These are phyloP conservation scores for Drosophila sucinea DNA, from an alignment of 1,140 invertebrate species.

Conservation along the genomic window DNA sequence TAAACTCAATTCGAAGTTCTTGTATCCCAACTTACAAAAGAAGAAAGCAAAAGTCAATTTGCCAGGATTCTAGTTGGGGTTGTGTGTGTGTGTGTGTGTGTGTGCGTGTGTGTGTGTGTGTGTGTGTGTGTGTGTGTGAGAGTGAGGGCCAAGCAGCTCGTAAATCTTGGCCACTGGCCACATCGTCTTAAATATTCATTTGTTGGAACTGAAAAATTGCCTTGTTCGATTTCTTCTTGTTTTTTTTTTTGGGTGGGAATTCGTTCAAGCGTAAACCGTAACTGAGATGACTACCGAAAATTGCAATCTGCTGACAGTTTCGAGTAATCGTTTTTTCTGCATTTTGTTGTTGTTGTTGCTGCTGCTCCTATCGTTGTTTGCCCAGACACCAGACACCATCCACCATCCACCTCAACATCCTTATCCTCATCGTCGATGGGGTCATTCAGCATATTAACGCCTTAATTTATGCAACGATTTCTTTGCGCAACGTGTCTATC, in stretches of 20 bases:
- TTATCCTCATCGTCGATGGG: slow-evolving; percentile 30
- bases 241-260: not conserved
- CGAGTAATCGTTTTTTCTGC: slow-evolving; percentile 33
- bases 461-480: slow-evolving; percentile 72
- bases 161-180: slow-evolving; percentile 46
- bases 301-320: slow-evolving; percentile 50
- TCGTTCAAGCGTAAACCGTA: not conserved
- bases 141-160: slow-evolving; percentile 18
- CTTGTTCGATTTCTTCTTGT: slow-evolving; percentile 23
- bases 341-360: slow-evolving; percentile 6
- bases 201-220: slow-evolving; percentile 63
- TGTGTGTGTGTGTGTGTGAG: not conserved
- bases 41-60: slow-evolving; percentile 66
- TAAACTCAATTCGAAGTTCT: not conserved
- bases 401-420: not conserved
- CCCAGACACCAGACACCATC: slow-evolving; percentile 55
- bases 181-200: slow-evolving; percentile 67
- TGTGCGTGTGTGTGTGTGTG: not conserved
- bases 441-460: slow-evolving; percentile 50
- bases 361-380: slow-evolving; percentile 55
- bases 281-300: slow-evolving; percentile 5
- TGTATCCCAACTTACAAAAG: not conserved
- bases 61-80: slow-evolving; percentile 56
- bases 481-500: slow-evolving; percentile 70
- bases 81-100: slow-evolving; percentile 28